Percentiles rank a stretch among this genome's conserved stretches.
phyloP scores from a whole-genome alignment of 2,888 invertebrate species.

The Thymelicus lineola region DNA sequence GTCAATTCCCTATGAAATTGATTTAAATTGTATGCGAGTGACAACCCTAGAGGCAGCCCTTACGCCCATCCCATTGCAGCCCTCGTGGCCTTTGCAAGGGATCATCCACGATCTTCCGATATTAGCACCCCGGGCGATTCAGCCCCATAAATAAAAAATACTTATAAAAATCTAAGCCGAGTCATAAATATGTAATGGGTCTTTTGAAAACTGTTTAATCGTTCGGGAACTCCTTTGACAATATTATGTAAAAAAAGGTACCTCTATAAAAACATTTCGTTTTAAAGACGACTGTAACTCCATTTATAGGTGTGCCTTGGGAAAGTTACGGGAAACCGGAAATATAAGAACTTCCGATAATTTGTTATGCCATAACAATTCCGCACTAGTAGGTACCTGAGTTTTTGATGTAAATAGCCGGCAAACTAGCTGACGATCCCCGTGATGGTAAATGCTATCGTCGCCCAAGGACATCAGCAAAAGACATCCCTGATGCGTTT shows the following conservation, averaged over 20 bases:
- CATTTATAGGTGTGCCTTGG: too few relatives aligned
- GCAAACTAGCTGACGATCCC: too few relatives aligned
- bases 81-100: constrained; percentile 59
- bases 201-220: constrained; percentile 25
- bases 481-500: too few relatives aligned
- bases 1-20: background rate
- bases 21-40: background rate
- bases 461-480: too few relatives aligned
- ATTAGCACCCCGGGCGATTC: constrained; percentile 79
- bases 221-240: constrained; percentile 7
- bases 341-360: too few relatives aligned
- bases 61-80: constrained; percentile 33
- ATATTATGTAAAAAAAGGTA: background rate
- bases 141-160: constrained; percentile 77
- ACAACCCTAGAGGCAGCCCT: constrained; percentile 28
- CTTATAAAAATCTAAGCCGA: constrained; percentile 71
- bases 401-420: too few relatives aligned
- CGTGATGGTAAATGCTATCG: too few relatives aligned
- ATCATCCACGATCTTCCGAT: constrained; percentile 77
- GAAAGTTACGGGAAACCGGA: too few relatives aligned
- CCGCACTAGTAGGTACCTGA: too few relatives aligned
- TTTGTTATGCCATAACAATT: too few relatives aligned
- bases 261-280: too few relatives aligned
- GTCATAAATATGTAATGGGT: constrained; percentile 64
- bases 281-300: too few relatives aligned